A percentile compares a stretch with the other conserved stretches of the same genome.
Conservation (phyloP, 2,113 vertebrate species). For the Pelusios castaneus region DNA sequence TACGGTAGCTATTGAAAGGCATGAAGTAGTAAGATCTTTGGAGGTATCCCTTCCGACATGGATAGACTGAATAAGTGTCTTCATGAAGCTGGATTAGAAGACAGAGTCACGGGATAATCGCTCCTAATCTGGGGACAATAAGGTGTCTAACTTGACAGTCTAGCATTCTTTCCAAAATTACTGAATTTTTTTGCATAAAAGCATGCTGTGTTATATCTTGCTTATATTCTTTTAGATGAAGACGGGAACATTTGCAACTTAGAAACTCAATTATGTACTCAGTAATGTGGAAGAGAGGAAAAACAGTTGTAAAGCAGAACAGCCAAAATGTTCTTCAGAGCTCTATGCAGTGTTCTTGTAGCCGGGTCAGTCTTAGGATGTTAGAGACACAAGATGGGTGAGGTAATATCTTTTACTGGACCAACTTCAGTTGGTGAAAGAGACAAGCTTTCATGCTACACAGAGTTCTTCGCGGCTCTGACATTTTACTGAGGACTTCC, state of each 20-base stretch:
- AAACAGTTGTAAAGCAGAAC: not conserved
- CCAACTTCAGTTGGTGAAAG: not conserved
- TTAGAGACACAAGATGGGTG: not conserved
- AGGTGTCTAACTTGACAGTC: not conserved
- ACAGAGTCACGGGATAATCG: not conserved
- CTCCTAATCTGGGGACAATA: not conserved
- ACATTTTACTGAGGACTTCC: not conserved
- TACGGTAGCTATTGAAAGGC: not conserved
- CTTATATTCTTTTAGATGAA: fast-evolving
- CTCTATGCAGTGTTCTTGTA: not conserved
- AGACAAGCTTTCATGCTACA: not conserved
- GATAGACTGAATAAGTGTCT: not conserved
- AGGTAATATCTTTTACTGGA: not conserved
- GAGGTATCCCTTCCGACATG: not conserved
- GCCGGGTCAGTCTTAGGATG: not conserved
- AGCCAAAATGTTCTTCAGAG: not conserved
- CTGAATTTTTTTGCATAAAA: not conserved
- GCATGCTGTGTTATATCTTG: not conserved
- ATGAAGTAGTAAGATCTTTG: not conserved
- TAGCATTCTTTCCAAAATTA: not conserved
- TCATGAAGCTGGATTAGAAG: not conserved
- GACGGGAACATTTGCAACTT: not conserved
- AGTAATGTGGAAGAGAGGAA: not conserved
- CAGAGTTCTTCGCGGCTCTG: not conserved
- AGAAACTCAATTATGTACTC: not conserved